Base-by-base conservation (phyloP, 1,140 invertebrate genomes). In the Drosophila obscura region DNA sequence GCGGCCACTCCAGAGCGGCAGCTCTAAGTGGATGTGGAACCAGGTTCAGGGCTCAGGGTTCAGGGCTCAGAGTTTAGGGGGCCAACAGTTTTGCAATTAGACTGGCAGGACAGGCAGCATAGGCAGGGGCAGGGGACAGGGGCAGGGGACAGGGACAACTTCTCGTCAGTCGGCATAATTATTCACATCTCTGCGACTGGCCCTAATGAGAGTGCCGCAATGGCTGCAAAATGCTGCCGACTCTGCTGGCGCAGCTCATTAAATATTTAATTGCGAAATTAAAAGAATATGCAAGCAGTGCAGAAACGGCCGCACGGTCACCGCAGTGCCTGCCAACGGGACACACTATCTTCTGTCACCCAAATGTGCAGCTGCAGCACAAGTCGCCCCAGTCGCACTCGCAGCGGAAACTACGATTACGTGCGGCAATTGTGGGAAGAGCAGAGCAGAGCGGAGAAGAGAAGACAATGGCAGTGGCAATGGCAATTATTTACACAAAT, bases 241-340 rank as follows among this genome's bases (percentile, higher is more conserved):
- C 39, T 62, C 31, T 65, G 67, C 52, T 24, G 56, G 62, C 64
- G 78, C 73, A 73, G 77, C 81, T 87, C 81, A 87, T 85, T 85
- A 85, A 85, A 85, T 85, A 85, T 85, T 85, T 87, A 85, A 85
- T 85, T 77, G 74, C 62, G 52, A 84, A 85, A 85, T 85, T 80
- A 85, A 82, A 80, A 82, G 82, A 85, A 82, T 85, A 62, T 82
- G 82, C 81, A 63, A 77, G 67, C 77, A 56, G 53, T 60, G 79
- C 80, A 65, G 43, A 67, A 78, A 71, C 7, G 31, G 31, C 31
- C 31, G 31, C 31, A 65, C 61, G 45, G 41, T 46, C 51, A 39
- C 51, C 49, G 19, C 35, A 57, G 39, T 8, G 52, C 46, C 52
- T 35, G 19, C 28, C 26, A 24, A 48, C 22, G 8, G 35, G 11